These are phyloP conservation scores for Bostrychus sinensis DNA, from an alignment of 2,113 vertebrate species.

Conservation along the genomic window DNA sequence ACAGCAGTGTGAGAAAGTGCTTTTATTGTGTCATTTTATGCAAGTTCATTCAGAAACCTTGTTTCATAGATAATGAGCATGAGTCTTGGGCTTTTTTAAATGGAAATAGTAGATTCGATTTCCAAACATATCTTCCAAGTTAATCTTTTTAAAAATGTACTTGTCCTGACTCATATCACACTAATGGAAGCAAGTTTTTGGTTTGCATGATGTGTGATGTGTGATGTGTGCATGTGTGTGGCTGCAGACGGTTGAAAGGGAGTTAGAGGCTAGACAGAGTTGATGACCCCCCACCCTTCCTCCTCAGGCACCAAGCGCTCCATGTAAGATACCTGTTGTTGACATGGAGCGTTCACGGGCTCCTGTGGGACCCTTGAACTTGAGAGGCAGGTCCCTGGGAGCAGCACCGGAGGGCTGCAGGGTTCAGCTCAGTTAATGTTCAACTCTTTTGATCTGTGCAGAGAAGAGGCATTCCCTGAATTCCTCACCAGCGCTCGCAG, in stretches of 20 bases:
- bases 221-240: neutral
- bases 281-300: neutral
- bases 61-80: neutral
- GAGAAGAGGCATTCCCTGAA: slow-evolving; percentile 76
- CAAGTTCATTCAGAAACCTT: neutral
- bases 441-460: slow-evolving; percentile 75
- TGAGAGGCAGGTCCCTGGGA: slow-evolving; percentile 57
- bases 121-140: no score
- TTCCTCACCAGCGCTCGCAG: slow-evolving; percentile 70
- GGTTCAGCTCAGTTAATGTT: slow-evolving; percentile 77
- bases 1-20: neutral
- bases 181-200: no score
- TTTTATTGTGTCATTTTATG: neutral
- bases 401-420: slow-evolving; percentile 56
- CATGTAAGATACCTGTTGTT: slow-evolving; percentile 69
- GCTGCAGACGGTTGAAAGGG: neutral
- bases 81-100: no score
- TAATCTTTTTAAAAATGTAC: no score
- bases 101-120: no score
- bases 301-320: slow-evolving; percentile 20
- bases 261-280: neutral
- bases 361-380: slow-evolving; percentile 70
- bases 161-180: no score
- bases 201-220: no score
- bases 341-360: slow-evolving; percentile 50